Percentiles rank a stretch among this genome's conserved stretches.
phyloP scores from a whole-genome alignment of 2,113 vertebrate species.

The Nansenia antarctica region DNA sequence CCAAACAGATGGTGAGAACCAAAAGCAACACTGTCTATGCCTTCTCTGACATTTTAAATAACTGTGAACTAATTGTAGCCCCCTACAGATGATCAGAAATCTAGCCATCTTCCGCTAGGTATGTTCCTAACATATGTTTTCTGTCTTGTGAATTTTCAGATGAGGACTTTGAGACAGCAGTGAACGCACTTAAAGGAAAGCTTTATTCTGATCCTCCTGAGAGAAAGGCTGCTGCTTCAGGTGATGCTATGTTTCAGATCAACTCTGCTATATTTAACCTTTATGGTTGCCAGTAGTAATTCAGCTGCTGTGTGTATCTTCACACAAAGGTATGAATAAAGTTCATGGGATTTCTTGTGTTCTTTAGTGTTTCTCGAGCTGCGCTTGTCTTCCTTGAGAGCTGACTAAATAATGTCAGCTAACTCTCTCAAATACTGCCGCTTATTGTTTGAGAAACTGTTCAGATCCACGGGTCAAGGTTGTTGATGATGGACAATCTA shows the following conservation, averaged over 20 bases:
- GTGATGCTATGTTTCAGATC: conserved; percentile 37
- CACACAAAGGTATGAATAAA: neutral
- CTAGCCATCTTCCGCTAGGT: too few relatives aligned
- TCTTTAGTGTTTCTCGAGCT: too few relatives aligned
- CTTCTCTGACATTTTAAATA: neutral
- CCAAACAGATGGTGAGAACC: conserved; percentile 83
- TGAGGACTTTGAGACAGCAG: conserved; percentile 92
- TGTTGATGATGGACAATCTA: too few relatives aligned
- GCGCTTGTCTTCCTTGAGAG: neutral
- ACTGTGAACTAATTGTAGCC: neutral
- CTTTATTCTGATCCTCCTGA: conserved; percentile 80
- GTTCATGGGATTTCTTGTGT: neutral
- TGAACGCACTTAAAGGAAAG: conserved; percentile 89
- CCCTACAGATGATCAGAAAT: too few relatives aligned
- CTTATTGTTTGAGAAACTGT: too few relatives aligned
- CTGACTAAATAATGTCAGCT: neutral
- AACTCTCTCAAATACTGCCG: too few relatives aligned
- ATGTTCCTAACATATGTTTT: neutral
- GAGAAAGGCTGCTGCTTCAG: conserved; percentile 31
- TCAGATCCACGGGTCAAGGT: too few relatives aligned
- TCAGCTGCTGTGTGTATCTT: too few relatives aligned
- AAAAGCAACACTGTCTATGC: neutral
- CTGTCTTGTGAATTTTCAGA: conserved; percentile 74
- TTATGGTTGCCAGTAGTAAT: too few relatives aligned
- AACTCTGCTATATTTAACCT: too few relatives aligned